phyloP scores from a whole-genome alignment of 2,113 vertebrate genomes.

The Tringa solitaria region DNA sequence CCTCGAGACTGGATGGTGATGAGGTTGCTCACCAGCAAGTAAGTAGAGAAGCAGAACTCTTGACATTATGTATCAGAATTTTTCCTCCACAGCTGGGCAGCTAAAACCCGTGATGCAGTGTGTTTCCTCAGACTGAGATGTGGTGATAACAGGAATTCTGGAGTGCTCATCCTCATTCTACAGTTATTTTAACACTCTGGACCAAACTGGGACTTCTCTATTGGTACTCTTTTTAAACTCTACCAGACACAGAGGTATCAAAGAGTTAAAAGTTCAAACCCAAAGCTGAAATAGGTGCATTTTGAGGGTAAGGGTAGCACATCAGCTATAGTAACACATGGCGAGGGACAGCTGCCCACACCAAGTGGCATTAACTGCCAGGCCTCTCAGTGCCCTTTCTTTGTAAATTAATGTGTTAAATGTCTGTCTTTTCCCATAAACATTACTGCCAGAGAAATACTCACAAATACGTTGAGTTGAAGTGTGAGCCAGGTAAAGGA shows the following conservation, averaged over 20 bases:
- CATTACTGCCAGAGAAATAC: background rate
- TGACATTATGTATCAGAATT: background rate
- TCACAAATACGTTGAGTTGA: background rate
- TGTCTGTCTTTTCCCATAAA: background rate
- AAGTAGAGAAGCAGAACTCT: conserved; percentile 46
- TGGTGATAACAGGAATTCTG: background rate
- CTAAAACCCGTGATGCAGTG: background rate
- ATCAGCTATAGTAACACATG: background rate
- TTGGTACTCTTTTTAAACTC: background rate
- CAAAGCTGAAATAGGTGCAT: background rate
- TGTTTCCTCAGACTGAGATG: background rate
- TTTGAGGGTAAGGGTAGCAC: background rate
- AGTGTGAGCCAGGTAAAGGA: background rate
- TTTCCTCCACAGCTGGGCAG: background rate
- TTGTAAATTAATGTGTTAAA: background rate
- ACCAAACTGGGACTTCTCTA: background rate
- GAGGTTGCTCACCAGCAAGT: conserved; percentile 98
- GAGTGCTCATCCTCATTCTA: background rate
- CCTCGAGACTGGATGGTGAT: conserved; percentile 98
- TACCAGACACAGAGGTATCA: background rate
- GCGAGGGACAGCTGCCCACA: background rate
- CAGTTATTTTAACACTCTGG: background rate
- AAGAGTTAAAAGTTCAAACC: background rate
- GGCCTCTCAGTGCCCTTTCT: background rate
- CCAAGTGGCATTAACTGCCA: background rate